A percentile compares a stretch with the other conserved stretches of the same genome.
These are phyloP conservation scores for Pseudochromis fuscus DNA, from an alignment of 2,797 vertebrate species.

Conservation along the genomic window DNA sequence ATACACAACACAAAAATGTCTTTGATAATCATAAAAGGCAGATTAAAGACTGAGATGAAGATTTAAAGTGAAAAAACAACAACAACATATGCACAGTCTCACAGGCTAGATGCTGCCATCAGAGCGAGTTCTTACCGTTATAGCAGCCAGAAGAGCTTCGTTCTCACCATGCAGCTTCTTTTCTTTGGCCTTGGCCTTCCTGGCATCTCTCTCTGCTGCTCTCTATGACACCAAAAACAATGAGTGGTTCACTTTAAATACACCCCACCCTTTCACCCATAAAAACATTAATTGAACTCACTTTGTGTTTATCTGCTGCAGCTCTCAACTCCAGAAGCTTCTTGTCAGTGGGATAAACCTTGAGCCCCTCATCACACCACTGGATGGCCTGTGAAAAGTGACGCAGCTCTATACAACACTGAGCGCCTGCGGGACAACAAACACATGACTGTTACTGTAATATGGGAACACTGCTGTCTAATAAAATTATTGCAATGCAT, in stretches of 20 bases:
- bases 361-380: slow-evolving; percentile 94
- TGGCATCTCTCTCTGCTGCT: slow-evolving; percentile 88
- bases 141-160: slow-evolving; percentile 85
- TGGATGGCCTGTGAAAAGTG: slow-evolving; percentile 88
- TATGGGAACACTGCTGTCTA: background rate
- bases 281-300: slow-evolving; percentile 44
- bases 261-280: background rate
- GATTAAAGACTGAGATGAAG: too few relatives aligned
- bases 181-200: slow-evolving; percentile 88
- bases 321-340: slow-evolving; percentile 90
- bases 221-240: slow-evolving; percentile 78
- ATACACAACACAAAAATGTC: background rate
- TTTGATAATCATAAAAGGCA: too few relatives aligned
- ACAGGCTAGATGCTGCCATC: background rate
- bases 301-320: slow-evolving; percentile 92
- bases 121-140: slow-evolving; percentile 85
- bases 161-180: slow-evolving; percentile 85
- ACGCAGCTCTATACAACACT: slow-evolving; percentile 91
- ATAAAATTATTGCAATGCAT: background rate
- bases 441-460: background rate
- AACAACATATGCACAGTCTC: too few relatives aligned
- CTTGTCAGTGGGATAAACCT: slow-evolving; percentile 86
- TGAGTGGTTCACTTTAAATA: background rate
- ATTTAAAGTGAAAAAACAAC: too few relatives aligned
- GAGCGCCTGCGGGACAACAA: slow-evolving; percentile 84